Percentiles rank a stretch among this genome's conserved stretches.
These are phyloP conservation scores for Meriones unguiculatus DNA, from an alignment of 2,113 vertebrate species.

Conservation along the genomic window DNA sequence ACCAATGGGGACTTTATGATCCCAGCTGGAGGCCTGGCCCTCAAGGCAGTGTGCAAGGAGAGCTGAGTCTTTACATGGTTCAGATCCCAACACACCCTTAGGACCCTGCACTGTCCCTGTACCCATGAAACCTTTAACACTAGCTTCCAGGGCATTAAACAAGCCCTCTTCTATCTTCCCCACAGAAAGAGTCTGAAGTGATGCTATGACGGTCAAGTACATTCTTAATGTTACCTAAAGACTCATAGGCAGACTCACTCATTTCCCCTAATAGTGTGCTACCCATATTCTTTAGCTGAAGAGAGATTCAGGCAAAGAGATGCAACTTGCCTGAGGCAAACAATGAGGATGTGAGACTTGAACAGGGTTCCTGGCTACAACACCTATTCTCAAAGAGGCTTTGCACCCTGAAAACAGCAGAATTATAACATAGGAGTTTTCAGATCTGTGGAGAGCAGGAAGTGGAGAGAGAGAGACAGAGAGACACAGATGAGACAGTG, in stretches of 20 bases:
- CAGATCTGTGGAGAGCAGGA: neutral
- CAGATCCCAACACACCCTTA: neutral
- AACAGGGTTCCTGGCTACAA: neutral
- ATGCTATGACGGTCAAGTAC: neutral
- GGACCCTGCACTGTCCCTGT: neutral
- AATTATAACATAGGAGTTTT: neutral
- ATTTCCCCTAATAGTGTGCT: neutral
- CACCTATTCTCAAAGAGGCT: neutral
- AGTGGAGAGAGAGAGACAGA: neutral
- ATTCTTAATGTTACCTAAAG: neutral
- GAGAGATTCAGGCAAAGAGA: neutral
- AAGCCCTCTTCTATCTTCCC: neutral
- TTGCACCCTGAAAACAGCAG: neutral
- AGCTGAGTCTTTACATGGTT: neutral
- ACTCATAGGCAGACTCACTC: rapidly evolving
- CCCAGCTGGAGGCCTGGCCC: neutral
- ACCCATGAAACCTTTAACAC: too few species aligned
- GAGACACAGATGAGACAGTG: neutral
- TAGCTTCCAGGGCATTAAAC: neutral
- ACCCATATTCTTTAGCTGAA: neutral
- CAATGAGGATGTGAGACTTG: neutral
- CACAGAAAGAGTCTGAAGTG: neutral
- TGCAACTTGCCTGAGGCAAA: neutral
- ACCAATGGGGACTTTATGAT: neutral
- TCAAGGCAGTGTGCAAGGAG: too few species aligned